These are phyloP conservation scores for Alloscopus bannaensis DNA, from an alignment of 2,888 invertebrate species.

Conservation along the genomic window DNA sequence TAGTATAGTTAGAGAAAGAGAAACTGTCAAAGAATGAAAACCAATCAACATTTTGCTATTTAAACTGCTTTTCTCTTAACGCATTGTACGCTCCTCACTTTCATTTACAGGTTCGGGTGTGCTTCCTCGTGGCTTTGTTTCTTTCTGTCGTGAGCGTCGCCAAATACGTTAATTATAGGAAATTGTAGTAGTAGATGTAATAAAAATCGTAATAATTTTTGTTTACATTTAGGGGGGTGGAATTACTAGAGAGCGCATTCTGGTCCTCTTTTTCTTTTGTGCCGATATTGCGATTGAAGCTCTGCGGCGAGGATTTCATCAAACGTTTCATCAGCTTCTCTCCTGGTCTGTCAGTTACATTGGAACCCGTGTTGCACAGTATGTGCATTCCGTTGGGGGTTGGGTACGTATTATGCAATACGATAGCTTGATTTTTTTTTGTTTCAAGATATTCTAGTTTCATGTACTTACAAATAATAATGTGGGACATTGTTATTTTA, in stretches of 20 bases:
- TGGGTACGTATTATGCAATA: conserved; percentile 77
- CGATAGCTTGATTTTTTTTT: neutral
- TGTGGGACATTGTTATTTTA: conserved; percentile 3
- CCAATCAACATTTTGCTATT: neutral
- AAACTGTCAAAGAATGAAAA: no score
- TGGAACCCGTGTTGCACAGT: conserved; percentile 78
- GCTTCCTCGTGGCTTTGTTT: conserved; percentile 27
- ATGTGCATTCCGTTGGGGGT: conserved; percentile 80
- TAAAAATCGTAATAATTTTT: neutral
- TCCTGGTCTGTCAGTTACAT: conserved; percentile 80
- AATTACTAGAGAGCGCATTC: conserved; percentile 78
- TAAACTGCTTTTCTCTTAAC: neutral
- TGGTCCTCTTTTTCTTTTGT: conserved; percentile 79
- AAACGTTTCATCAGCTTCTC: conserved; percentile 79
- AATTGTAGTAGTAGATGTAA: neutral
- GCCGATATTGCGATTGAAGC: conserved; percentile 79
- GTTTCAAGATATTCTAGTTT: neutral
- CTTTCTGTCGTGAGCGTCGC: conserved; percentile 16
- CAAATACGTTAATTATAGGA: neutral
- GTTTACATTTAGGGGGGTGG: conserved; percentile 77
- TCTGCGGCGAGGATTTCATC: conserved; percentile 75
- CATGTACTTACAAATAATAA: neutral
- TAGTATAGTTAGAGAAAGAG: neutral
- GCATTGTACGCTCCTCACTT: conserved; percentile 11
- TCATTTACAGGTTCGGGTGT: conserved; percentile 28